Conservation (phyloP, 1,140 invertebrate species). For the Drosophila pachea region DNA sequence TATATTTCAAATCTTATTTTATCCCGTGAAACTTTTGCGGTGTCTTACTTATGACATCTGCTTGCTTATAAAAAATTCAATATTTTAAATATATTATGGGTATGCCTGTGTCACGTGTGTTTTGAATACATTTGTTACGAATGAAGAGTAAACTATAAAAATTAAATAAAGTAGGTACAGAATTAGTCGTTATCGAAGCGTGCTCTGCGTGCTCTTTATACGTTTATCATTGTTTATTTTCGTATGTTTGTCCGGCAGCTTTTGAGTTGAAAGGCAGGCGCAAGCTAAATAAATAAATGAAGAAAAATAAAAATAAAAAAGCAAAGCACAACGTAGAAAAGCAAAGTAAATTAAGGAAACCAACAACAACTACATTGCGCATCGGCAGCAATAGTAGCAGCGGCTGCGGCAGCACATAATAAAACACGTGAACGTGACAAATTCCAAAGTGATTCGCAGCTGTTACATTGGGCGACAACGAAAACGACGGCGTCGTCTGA, state of each 20-base stretch:
- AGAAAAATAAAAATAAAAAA: constrained; percentile 4
- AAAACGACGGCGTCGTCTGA: constrained; percentile 15
- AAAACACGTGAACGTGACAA: constrained; percentile 77
- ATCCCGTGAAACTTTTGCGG: too few species aligned
- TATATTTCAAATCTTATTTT: neutral
- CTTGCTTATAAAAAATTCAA: too few species aligned
- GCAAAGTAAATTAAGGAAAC: constrained; percentile 41
- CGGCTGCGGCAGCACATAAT: constrained; percentile 55
- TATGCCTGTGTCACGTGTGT: too few species aligned
- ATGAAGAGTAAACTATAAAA: neutral
- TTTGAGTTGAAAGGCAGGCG: constrained; percentile 37
- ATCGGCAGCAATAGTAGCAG: constrained; percentile 14
- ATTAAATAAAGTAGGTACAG: neutral
- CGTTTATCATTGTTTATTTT: constrained; percentile 17
- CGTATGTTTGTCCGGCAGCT: constrained; percentile 24
- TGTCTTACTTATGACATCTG: too few species aligned
- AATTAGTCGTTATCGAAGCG: constrained; percentile 25
- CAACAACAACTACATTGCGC: constrained; percentile 31
- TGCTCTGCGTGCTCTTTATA: constrained; percentile 36
- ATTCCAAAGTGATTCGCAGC: constrained; percentile 62
- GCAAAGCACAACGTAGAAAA: constrained; percentile 43
- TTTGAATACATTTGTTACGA: too few species aligned
- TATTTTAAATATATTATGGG: too few species aligned
- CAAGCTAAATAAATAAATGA: constrained; percentile 13
- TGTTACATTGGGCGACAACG: constrained; percentile 61